Evolutionary conservation across 2,113 vertebrate species (phyloP).

Genomic region (Protobothrops mucrosquamatus): DNA sequence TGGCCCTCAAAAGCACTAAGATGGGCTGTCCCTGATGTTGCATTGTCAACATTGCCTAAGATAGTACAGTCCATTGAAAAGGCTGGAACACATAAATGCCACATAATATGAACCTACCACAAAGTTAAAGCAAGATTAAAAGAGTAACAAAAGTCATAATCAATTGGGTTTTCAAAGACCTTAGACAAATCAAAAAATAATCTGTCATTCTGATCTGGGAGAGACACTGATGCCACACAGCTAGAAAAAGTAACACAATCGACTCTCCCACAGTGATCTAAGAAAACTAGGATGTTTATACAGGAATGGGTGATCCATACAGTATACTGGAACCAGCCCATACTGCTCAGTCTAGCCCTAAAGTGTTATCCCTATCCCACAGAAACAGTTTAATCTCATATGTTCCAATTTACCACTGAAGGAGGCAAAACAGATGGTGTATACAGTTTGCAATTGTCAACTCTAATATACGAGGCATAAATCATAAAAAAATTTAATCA

Average conservation of each 20-base stretch:
- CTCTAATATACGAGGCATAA: background rate
- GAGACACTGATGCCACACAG: background rate
- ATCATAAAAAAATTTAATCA: background rate
- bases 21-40: background rate
- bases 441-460: background rate
- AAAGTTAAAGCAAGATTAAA: background rate
- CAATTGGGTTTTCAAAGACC: background rate
- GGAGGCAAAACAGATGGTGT: background rate
- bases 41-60: background rate
- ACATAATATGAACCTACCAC: background rate
- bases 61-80: background rate
- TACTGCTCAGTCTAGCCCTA: background rate
- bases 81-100: background rate
- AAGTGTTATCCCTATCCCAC: background rate
- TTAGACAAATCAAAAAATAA: background rate
- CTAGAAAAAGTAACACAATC: background rate
- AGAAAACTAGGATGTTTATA: background rate
- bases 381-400: background rate
- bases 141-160: background rate
- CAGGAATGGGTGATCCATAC: background rate
- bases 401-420: background rate
- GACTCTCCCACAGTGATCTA: background rate
- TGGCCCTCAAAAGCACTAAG: background rate
- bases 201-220: background rate
- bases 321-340: background rate